Percentiles rank a stretch among this genome's conserved stretches.
Evolutionary conservation across 2,797 vertebrate species (phyloP).

Genomic region (Acrossocheilus fasciatus): DNA sequence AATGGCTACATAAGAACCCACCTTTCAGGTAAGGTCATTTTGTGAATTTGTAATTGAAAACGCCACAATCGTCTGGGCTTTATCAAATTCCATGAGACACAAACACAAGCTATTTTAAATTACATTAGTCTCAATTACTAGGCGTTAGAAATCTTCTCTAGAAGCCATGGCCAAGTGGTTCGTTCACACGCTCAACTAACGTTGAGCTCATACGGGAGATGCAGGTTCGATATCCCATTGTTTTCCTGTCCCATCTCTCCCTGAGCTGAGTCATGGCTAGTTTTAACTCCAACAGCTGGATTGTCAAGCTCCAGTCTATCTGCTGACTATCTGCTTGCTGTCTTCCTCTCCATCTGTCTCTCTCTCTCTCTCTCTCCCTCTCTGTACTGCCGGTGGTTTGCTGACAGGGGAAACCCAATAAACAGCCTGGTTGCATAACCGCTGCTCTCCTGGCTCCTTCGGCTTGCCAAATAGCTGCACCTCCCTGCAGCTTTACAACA

Average conservation of each 20-base stretch:
- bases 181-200: too few species aligned
- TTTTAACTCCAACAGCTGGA: constrained; percentile 11
- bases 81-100: background rate
- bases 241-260: background rate
- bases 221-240: background rate
- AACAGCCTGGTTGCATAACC: constrained; percentile 48
- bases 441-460: constrained; percentile 11
- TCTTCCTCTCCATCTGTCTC: background rate
- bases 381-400: constrained; percentile 4
- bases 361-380: background rate
- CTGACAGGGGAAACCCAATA: constrained; percentile 52
- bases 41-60: background rate
- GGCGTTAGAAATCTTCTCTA: background rate
- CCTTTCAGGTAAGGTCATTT: background rate
- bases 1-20: background rate
- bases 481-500: constrained; percentile 38
- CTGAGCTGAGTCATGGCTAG: background rate
- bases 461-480: constrained; percentile 38
- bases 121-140: background rate
- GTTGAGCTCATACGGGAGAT: background rate
- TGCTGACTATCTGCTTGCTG: constrained; percentile 19
- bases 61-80: background rate
- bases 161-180: background rate
- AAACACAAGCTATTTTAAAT: background rate
- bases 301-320: background rate